Base-by-base conservation (phyloP, 1,140 invertebrate genomes). In the Proctacanthus coquilletti region DNA sequence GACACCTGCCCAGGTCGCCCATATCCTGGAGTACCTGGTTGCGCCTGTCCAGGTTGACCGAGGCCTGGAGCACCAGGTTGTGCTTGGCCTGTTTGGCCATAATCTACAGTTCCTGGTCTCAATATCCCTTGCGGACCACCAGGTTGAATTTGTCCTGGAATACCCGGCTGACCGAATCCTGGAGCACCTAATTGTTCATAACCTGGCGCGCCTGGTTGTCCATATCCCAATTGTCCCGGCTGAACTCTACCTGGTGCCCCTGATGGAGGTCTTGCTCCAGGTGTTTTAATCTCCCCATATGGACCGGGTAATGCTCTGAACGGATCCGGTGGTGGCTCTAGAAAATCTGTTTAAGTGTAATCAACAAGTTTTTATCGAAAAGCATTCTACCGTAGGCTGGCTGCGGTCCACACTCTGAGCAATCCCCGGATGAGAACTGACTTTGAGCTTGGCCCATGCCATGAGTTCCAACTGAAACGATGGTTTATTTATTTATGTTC, bases 391-490 rank as follows among this genome's bases (percentile, higher is more conserved):
- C 23, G 23, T 27, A 27, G 13, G 8, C 13, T 8, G 13, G 23
- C 23, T 27, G 23, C 23, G 15, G 45, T 49, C 53, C 64, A 32
- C 63, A 64, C 20, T 66, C 69, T 34, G 61, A 64, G 39, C 56
- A 67, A 25, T 68, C 65, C 36, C 69, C 68, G 18, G 63, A 65
- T 30, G 69, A 63, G 23, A 69, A 68, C 52, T 76, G 74, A 64
- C 81, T 84, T 62, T 85, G 81, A 1, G 80, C 79, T 65, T 82
- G 78, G 2, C 79, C 80, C 76, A 84, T 83, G 39, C 80, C 80
- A 52, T 71, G 76, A 18, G 57, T 72, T 15, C 75, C 76, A 65
- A 68, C 77, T 80, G 36, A 44, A 61, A n/a, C 5, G 27, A 38
- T n/a, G n/a, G n/a, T n/a, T n/a, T n/a, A n/a, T n/a, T n/a, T n/a